Evolutionary conservation across 2,113 vertebrate species (phyloP).

Genomic region (Triplophysa rosa): DNA sequence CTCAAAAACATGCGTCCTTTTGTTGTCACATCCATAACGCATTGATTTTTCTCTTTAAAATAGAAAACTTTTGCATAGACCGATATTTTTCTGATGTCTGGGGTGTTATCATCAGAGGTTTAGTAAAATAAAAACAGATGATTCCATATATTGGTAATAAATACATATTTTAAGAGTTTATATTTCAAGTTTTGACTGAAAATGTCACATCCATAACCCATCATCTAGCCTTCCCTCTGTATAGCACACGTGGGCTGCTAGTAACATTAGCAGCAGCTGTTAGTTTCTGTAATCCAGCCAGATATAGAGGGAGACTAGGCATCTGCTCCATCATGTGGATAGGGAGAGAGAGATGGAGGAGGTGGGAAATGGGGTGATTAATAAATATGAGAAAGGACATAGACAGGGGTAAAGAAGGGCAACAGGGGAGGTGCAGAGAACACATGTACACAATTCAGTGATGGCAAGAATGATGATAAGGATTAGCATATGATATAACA

Average conservation of each 20-base stretch:
- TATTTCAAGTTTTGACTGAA: too few relatives aligned
- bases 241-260: slow-evolving; percentile 17
- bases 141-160: too few relatives aligned
- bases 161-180: too few relatives aligned
- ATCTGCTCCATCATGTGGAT: slow-evolving; percentile 36
- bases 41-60: too few relatives aligned
- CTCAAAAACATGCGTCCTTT: too few relatives aligned
- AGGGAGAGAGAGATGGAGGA: background rate
- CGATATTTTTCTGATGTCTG: too few relatives aligned
- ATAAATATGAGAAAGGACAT: slow-evolving; percentile 1
- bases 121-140: too few relatives aligned
- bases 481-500: slow-evolving; percentile 1
- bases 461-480: slow-evolving; percentile 9
- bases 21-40: too few relatives aligned
- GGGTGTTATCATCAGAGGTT: too few relatives aligned
- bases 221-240: background rate
- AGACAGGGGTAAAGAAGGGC: slow-evolving; percentile 16
- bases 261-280: slow-evolving; percentile 48
- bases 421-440: slow-evolving; percentile 12
- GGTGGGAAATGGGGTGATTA: slow-evolving; percentile 19
- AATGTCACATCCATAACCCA: too few relatives aligned
- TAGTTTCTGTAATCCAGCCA: slow-evolving; percentile 47
- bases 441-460: slow-evolving; percentile 24
- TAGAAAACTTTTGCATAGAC: too few relatives aligned
- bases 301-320: slow-evolving; percentile 34